Percentiles rank a stretch among this genome's conserved stretches.
These are phyloP conservation scores for Heteractis magnifica DNA, from an alignment of 92 coral and sea anemone species.

Conservation along the genomic window DNA sequence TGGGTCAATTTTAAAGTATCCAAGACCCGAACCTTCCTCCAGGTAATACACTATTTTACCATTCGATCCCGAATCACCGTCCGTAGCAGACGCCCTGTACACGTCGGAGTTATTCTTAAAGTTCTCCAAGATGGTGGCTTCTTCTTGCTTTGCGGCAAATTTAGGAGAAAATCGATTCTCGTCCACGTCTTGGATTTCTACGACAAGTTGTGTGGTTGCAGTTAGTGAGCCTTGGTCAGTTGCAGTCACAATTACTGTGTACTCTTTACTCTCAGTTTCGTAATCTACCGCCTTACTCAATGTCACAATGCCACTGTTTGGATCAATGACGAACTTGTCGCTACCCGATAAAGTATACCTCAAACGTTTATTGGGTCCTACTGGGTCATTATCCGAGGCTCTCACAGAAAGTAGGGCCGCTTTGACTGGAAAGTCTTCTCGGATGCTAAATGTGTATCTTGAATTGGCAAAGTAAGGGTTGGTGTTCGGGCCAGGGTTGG, in stretches of 20 bases:
- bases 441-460: constrained; percentile 45
- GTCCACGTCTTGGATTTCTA: constrained; percentile 59
- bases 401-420: constrained; percentile 50
- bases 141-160: constrained; percentile 35
- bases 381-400: constrained; percentile 53
- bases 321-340: constrained; percentile 38
- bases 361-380: constrained; percentile 47
- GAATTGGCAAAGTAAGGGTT: constrained; percentile 58
- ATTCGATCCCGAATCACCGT: constrained; percentile 51
- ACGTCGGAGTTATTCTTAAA: constrained; percentile 24
- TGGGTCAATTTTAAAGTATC: constrained; percentile 56
- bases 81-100: constrained; percentile 45
- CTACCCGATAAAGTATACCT: constrained; percentile 41
- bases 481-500: constrained; percentile 40
- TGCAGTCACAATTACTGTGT: constrained; percentile 39
- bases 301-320: constrained; percentile 47
- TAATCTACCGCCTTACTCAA: constrained; percentile 37
- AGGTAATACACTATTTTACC: constrained; percentile 48
- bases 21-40: constrained; percentile 59
- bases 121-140: constrained; percentile 32
- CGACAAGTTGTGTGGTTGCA: constrained; percentile 29
- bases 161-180: constrained; percentile 44
- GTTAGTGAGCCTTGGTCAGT: constrained; percentile 35
- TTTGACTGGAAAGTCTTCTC: constrained; percentile 54
- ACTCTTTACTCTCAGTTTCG: constrained; percentile 34